phyloP scores from a whole-genome alignment of 2,888 invertebrate species.

The Chesias legatella region DNA sequence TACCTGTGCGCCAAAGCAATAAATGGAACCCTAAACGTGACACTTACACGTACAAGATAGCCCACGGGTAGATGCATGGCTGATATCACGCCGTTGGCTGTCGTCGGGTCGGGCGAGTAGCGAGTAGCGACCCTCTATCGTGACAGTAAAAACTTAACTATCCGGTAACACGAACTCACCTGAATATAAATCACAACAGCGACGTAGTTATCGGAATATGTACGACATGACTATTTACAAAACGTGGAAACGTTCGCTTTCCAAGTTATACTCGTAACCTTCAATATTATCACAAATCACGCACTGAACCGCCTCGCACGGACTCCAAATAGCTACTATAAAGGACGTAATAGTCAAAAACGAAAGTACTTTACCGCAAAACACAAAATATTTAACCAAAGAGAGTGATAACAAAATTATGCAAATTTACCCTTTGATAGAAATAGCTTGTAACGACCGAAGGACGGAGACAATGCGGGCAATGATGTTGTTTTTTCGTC shows the following conservation, averaged over 20 bases:
- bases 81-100: conserved; percentile 65
- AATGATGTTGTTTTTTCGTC: conserved; percentile 54
- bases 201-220: conserved; percentile 68
- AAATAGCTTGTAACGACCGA: conserved; percentile 34
- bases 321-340: conserved; percentile 41
- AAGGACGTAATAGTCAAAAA: conserved; percentile 42
- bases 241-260: conserved; percentile 50
- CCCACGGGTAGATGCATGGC: conserved; percentile 62
- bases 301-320: conserved; percentile 41
- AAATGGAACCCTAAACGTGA: conserved; percentile 69
- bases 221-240: conserved; percentile 64
- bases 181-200: conserved; percentile 70
- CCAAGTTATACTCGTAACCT: conserved; percentile 27
- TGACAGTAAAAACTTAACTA: conserved; percentile 75
- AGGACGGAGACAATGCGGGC: conserved; percentile 43
- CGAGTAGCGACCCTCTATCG: conserved; percentile 67
- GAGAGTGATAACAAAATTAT: conserved; percentile 54
- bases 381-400: conserved; percentile 66
- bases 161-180: conserved; percentile 72
- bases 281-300: conserved; percentile 46
- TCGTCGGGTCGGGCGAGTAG: conserved; percentile 61
- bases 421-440: conserved; percentile 57
- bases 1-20: conserved; percentile 58
- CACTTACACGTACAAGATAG: conserved; percentile 68
- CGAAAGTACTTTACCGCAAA: conserved; percentile 71